phyloP scores from a whole-genome alignment of 2,113 vertebrate genomes.

The Bostrychus sinensis region DNA sequence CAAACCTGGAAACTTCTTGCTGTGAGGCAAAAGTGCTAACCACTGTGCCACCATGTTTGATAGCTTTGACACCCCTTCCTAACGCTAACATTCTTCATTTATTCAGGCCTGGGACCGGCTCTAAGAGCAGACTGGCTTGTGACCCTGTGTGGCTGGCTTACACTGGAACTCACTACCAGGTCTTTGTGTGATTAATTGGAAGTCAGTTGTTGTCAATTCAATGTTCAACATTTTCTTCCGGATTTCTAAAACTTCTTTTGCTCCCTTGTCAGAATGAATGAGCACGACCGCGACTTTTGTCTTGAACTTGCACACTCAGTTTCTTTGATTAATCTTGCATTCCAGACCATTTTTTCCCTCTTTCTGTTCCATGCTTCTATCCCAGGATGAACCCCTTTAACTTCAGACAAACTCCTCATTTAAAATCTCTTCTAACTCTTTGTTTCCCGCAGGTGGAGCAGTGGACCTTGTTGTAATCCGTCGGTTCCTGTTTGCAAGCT shows the following conservation, averaged over 20 bases:
- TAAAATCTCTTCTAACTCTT: conserved; percentile 14
- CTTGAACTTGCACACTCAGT: background rate
- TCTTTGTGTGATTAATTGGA: no score
- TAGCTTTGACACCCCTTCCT: no score
- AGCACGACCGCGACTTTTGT: background rate
- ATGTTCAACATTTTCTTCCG: no score
- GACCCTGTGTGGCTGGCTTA: no score
- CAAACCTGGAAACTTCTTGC: no score
- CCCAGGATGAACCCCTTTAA: conserved; percentile 17
- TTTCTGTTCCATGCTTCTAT: conserved; percentile 9
- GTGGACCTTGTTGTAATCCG: conserved; percentile 38
- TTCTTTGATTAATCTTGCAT: conserved; percentile 16
- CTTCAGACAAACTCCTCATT: conserved; percentile 46
- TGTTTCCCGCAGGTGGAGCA: conserved; percentile 24
- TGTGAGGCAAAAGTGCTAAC: no score
- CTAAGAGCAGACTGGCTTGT: no score
- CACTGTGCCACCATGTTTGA: no score
- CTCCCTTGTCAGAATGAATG: background rate
- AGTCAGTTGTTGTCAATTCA: no score
- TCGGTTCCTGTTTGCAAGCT: conserved; percentile 22
- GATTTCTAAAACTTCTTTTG: background rate
- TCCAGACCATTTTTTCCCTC: background rate
- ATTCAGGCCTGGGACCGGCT: no score
- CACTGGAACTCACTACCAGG: no score
- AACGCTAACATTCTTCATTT: no score